Evolutionary conservation across 1,140 invertebrate species (phyloP), one percentile per base, ranked within the genome.

Genomic region (Hormaphis cornu): DNA sequence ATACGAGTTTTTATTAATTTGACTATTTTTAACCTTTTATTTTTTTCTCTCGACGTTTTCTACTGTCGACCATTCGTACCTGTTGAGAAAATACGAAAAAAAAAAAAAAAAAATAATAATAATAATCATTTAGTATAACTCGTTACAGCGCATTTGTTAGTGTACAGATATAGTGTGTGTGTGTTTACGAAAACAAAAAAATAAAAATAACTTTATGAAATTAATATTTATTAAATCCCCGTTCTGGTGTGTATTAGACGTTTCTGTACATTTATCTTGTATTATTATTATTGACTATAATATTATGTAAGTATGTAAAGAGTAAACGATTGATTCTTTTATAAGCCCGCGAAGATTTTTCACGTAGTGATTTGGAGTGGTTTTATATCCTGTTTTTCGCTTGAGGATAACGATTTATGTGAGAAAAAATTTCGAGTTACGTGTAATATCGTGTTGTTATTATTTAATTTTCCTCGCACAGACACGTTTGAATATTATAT

Each of bases 121-220:
- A 18, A 59, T 28, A 33, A 56, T 12, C 54, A 56, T 42, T 61
- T 44, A 22, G 28, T 48, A 42, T 48, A 50, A 66, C 61, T 66
- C 44, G 61, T 66, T 66, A 66, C 61, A 66, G 61, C 44, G 61
- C 61, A 66, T 66, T 66, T 66, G 61, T 66, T 66, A 66, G 61
- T 66, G 61, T 66, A 33, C 9, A 66, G 61, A 50, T 66, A 50
- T n/a, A n/a, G n/a, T n/a, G n/a, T n/a, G n/a, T n/a, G n/a, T n/a
- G 44, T 48, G 20, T 66, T n/a, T 48, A 30, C 26, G 22, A 22
- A 22, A 16, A 6, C 18, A 12, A 10, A 6, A 24, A 28, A 44
- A 44, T 12, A 18, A 37, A 37, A 37, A 18, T 8, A 16, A 58
- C 54, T 26, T 40, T 58, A 37, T 40, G 14, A 12, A 40, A n/a